Percentiles rank a stretch among this genome's conserved stretches.
Evolutionary conservation across 2,113 vertebrate species (phyloP).

Genomic region (Centrocercus urophasianus): DNA sequence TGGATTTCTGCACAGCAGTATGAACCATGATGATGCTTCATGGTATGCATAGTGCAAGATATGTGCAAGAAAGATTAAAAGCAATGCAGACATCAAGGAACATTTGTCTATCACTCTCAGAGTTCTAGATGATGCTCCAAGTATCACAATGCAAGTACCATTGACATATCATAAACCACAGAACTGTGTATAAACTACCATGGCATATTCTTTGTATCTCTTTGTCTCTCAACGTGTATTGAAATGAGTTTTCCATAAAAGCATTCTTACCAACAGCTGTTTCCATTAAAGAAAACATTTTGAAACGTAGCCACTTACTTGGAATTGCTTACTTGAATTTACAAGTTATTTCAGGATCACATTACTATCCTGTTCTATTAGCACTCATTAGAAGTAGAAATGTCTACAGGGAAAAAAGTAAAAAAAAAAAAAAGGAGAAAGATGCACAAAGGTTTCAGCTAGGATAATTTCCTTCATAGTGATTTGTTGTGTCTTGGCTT

Average conservation of each 20-base stretch:
- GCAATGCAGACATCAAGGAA: background rate
- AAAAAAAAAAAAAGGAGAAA: background rate
- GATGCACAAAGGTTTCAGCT: background rate
- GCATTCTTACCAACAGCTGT: background rate
- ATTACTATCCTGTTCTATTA: background rate
- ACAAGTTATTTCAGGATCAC: background rate
- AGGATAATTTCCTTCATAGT: background rate
- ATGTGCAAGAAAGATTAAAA: background rate
- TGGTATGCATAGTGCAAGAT: background rate
- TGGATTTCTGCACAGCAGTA: background rate
- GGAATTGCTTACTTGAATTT: background rate
- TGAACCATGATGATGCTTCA: background rate
- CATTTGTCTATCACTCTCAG: background rate
- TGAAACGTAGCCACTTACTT: background rate
- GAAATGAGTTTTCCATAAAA: background rate
- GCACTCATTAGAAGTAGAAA: background rate
- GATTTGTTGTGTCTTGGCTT: background rate
- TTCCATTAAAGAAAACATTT: background rate
- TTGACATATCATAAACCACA: background rate
- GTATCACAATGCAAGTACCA: background rate
- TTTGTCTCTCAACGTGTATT: background rate
- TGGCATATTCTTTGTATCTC: background rate
- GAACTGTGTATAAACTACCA: background rate
- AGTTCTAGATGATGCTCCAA: background rate
- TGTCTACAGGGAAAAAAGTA: background rate